Base-by-base conservation (phyloP, 2,888 invertebrate species). In the Platypus cylindrus region DNA sequence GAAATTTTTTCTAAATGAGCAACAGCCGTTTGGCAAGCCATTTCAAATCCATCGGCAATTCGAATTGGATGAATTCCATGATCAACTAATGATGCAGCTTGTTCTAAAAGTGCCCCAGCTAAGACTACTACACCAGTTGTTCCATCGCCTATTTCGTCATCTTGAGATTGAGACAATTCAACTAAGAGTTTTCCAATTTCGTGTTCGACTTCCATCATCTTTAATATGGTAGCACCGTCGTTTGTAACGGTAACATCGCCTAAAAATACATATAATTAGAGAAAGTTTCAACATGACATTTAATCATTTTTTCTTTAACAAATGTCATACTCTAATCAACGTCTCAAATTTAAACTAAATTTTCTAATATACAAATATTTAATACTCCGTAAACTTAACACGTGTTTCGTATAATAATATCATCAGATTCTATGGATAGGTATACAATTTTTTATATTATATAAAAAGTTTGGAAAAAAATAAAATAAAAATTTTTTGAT, bases 121-220 rank as follows among this genome's bases (percentile, higher is more conserved):
- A 79, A 56, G 1, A 79, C 78, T 12, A 98, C 97, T 47, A 98
- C 98, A 8, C 97, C 97, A 5, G 98, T 99, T 1, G 98, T 99
- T 30, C 98, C 98, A 67, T 98, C 98, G 23, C 41, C 60, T 52
- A 98, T 95, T 68, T 99, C 98, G 66, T 97, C 94, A 60, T 98
- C 98, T 63, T 99, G 98, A 36, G 95, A 94, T 63, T 97, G 94
- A 16, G 94, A 93, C 38, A 99, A 64, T 59, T 99, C 93, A 15
- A 99, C 98, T 76, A 99, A 79, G 31, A 99, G 67, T 61, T 95
- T 98, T 22, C 93, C 97, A 49, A 98, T 90, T 70, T 95, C 87
- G 60, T 98, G 95, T 17, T 97, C 94, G 4, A 98, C 91, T 59
- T 98, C 97, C 97, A 99, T 99, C 65, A 89, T 73, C 63, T 94